Evolutionary conservation across 2,888 invertebrate genomes (phyloP).

Genomic region (Polymixis lichenea): DNA sequence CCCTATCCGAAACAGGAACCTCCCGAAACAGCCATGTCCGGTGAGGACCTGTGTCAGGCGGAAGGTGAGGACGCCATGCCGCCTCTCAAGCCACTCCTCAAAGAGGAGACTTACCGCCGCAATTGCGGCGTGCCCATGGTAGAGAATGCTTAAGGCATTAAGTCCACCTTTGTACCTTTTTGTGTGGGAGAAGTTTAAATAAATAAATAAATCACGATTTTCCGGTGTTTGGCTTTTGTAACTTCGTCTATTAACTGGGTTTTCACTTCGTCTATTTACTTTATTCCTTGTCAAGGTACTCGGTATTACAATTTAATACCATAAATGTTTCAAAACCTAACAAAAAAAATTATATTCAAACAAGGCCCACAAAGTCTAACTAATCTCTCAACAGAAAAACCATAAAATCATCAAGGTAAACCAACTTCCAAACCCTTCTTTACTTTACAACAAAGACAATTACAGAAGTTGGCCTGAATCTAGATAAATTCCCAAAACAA

Average conservation of each 20-base stretch:
- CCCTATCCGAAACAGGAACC: too few relatives aligned
- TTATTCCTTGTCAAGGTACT: not conserved
- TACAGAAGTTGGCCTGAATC: constrained; percentile 55
- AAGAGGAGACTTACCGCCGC: too few relatives aligned
- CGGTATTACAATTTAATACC: constrained; percentile 1
- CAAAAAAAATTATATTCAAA: constrained; percentile 35
- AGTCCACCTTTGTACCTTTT: too few relatives aligned
- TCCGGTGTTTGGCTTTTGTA: too few relatives aligned
- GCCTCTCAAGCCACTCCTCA: too few relatives aligned
- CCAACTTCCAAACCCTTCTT: constrained; percentile 5
- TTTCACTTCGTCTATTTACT: not conserved
- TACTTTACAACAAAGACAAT: constrained; percentile 60
- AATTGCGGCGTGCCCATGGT: too few relatives aligned
- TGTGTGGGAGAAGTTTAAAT: too few relatives aligned
- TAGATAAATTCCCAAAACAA: constrained; percentile 62
- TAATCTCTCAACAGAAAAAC: constrained; percentile 36
- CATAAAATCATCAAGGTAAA: constrained; percentile 5
- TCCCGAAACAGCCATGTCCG: too few relatives aligned
- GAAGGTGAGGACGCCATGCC: too few relatives aligned
- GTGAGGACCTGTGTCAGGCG: too few relatives aligned
- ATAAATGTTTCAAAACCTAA: constrained; percentile 21
- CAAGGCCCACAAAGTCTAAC: constrained; percentile 10
- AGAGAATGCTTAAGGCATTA: too few relatives aligned
- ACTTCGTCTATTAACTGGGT: not conserved
- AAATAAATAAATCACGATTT: too few relatives aligned